phyloP scores from a whole-genome alignment of 92 coral and sea anemone species.

The Epizoanthus stellaris region DNA sequence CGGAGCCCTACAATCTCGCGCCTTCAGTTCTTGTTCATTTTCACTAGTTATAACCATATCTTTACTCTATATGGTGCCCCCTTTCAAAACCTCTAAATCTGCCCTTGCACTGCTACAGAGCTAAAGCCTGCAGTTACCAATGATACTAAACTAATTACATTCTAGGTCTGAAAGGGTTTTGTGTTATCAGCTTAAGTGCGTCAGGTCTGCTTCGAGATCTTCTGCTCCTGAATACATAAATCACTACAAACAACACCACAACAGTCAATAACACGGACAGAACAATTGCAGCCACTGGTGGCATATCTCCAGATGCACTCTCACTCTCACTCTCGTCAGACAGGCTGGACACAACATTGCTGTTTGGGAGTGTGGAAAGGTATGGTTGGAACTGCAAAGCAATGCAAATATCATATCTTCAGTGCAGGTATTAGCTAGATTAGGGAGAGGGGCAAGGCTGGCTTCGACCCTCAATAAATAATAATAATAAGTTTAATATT shows the following conservation, averaged over 20 bases:
- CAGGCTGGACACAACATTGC: constrained; percentile 50
- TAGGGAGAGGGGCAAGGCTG: neutral
- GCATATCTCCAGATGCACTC: constrained; percentile 48
- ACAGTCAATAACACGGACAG: constrained; percentile 69
- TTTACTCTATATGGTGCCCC: no score
- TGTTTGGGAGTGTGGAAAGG: constrained; percentile 70
- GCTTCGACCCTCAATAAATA: no score
- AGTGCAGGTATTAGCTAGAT: neutral
- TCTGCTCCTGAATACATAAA: constrained; percentile 71
- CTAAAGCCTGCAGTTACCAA: no score
- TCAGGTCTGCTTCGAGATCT: constrained; percentile 70
- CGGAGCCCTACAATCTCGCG: no score
- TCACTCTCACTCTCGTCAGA: constrained; percentile 37
- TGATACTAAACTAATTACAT: constrained; percentile 21
- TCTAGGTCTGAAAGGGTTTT: constrained; percentile 70
- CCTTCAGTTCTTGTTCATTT: no score
- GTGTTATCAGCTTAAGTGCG: constrained; percentile 50
- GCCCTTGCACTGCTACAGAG: no score
- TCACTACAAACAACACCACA: constrained; percentile 55
- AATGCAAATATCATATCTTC: neutral
- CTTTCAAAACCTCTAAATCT: no score
- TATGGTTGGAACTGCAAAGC: constrained; percentile 54
- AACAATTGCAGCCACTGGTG: constrained; percentile 74
- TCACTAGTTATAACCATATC: no score
- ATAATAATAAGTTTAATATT: no score